Evolutionary conservation across 2,797 vertebrate species (phyloP), one percentile per base, ranked within the genome.

Genomic region (Enteromius radiatus): DNA sequence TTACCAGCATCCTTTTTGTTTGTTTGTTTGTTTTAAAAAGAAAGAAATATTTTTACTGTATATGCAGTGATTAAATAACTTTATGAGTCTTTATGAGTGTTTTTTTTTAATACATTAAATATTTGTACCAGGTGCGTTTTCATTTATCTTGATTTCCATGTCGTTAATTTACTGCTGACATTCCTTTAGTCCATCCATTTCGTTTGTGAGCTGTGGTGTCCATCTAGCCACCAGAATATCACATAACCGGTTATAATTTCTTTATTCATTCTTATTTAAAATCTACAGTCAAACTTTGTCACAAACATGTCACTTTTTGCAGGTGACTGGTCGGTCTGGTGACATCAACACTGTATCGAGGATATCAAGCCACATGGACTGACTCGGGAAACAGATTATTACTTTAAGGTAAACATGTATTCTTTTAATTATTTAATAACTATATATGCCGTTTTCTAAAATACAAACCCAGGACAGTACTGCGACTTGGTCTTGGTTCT

Each of bases 61-160:
- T 7, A 15, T 7, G 12, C 5, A 61, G 59, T 28, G 12, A 15
- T 15, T 61, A 6, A 61, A 28, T 28, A 14, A 61, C 14, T 23
- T 19, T 28, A 5, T 70, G 63, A 31, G 15, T 21, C 15, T 11
- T 10, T 47, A 19, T 33, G 2, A n/a, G 11, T 54, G 11, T n/a
- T 54, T 7, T 73, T 54, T 73, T 15, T n/a, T n/a, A n/a, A 5
- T 12, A 33, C 28, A 54, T 15, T 41, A 41, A 10, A 36, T 36
- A 36, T 41, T 56, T 23, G 6, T 38, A 56, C 31, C 49, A 56
- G 49, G 31, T 38, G 49, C 31, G 38, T 56, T 75, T 75, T 36
- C 19, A 75, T 38, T 75, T 38, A 14, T 54, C 14, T 38, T 6
- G 9, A 75, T 75, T 75, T 75, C 49, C 49, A 75, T 75, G 49